These are phyloP conservation scores for Clarias platycephalus DNA, from an alignment of 2,797 vertebrate genomes.

Conservation along the genomic window DNA sequence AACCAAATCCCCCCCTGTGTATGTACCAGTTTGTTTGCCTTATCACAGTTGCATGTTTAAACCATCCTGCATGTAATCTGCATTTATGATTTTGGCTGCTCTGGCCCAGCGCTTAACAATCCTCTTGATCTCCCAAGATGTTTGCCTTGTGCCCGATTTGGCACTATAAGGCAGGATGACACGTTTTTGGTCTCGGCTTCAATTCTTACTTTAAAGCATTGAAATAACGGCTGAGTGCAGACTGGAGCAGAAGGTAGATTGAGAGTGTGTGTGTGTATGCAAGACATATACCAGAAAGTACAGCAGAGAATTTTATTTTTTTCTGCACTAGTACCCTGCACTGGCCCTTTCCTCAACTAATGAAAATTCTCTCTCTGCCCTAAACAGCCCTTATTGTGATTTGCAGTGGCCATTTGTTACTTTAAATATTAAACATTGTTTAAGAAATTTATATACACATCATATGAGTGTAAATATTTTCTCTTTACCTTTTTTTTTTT, in stretches of 20 bases:
- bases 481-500: not conserved
- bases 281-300: conserved; percentile 22
- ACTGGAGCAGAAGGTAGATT: conserved; percentile 35
- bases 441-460: not conserved
- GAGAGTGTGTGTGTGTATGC: conserved; percentile 14
- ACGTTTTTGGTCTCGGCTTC: not conserved
- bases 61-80: not conserved
- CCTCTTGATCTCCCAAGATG: not conserved
- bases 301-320: conserved; percentile 27
- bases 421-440: not conserved
- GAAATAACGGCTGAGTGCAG: conserved; percentile 21
- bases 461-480: not conserved
- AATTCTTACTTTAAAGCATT: conserved; percentile 12
- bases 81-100: conserved; percentile 16
- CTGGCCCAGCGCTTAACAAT: not conserved
- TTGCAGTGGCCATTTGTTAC: not conserved
- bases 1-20: not conserved
- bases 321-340: conserved; percentile 31
- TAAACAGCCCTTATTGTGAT: not conserved
- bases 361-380: not conserved
- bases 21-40: not conserved
- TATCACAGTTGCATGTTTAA: conserved; percentile 3
- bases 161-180: not conserved
- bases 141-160: not conserved
- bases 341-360: conserved; percentile 18